phyloP scores from a whole-genome alignment of 92 coral and sea anemone genomes.

The Paramuricea clavata region DNA sequence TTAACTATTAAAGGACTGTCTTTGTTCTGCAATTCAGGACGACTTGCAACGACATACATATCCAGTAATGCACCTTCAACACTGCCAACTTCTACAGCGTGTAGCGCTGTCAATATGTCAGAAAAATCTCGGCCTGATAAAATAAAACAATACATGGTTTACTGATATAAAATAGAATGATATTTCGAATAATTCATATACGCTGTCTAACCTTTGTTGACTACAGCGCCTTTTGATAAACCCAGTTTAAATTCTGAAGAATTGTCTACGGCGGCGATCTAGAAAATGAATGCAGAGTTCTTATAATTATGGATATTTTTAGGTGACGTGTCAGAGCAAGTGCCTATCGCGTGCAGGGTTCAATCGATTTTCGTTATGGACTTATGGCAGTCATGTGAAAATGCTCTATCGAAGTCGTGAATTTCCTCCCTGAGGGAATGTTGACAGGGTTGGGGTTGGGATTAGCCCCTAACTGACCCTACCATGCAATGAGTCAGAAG shows the following conservation, averaged over 20 bases:
- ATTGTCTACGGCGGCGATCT: slow-evolving; percentile 28
- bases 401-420: too few relatives aligned
- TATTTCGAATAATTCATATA: too few relatives aligned
- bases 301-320: too few relatives aligned
- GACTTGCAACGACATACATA: slow-evolving; percentile 27
- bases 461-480: too few relatives aligned
- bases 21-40: not conserved
- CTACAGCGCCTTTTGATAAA: slow-evolving; percentile 18
- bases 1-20: slow-evolving; percentile 32
- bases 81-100: slow-evolving; percentile 23
- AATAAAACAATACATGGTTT: not conserved
- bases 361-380: too few relatives aligned
- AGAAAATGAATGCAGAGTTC: too few relatives aligned
- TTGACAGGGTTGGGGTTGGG: too few relatives aligned
- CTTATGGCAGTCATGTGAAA: too few relatives aligned
- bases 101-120: not conserved
- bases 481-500: too few relatives aligned
- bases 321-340: too few relatives aligned
- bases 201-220: slow-evolving; percentile 26
- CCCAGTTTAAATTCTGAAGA: slow-evolving; percentile 33
- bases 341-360: too few relatives aligned
- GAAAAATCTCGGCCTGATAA: slow-evolving; percentile 2
- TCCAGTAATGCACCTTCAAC: slow-evolving; percentile 31
- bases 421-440: too few relatives aligned
- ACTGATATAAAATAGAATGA: not conserved